Base-by-base conservation (phyloP, 2,888 invertebrate genomes). In the Alloscopus bannaensis region DNA sequence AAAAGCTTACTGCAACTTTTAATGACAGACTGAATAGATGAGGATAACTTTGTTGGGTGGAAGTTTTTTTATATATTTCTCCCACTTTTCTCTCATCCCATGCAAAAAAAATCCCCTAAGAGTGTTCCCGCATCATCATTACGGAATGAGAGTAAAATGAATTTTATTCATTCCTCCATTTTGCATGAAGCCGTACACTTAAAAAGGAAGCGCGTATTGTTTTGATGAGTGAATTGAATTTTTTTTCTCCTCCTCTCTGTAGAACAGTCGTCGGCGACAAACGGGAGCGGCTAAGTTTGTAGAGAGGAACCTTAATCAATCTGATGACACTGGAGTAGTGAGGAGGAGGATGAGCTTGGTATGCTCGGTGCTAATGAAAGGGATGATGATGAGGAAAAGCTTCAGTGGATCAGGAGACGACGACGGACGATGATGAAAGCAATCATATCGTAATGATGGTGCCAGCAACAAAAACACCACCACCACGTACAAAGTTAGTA, bases 391-490 rank as follows among this genome's bases (percentile, higher is more conserved):
- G 50, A 65, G 31, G 45, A 52, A 57, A 57, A 36, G 28, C 20
- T 20, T 18, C 24, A 45, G 59, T 26, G 16, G 52, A n/a, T n/a
- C n/a, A n/a, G n/a, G 52, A 47, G 24, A 24, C 52, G 20, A 3
- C 28, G 8, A 55, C 42, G 40, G 55, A 59, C 42, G 62, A 52
- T 22, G 57, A 62, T 65, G 73, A 73, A 72, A 73, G 73, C 73
- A 65, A 73, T 73, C 73, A 73, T 73, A 73, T 65, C 73, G 64
- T 65, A 65, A 65, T 65, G 55, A 65, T 47, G 55, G 45, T 55
- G 64, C 47, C 64, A 31, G 73, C 65, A 73, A 65, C 73, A 73
- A 73, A 73, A 73, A 73, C 73, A 73, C 64, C 65, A 62, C 6
- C 65, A 73, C 65, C 50, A 20, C 64, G 28, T 8, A 28, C 26